Base-by-base conservation (phyloP, 2,888 invertebrate species). In the Drosophila paramelanica region DNA sequence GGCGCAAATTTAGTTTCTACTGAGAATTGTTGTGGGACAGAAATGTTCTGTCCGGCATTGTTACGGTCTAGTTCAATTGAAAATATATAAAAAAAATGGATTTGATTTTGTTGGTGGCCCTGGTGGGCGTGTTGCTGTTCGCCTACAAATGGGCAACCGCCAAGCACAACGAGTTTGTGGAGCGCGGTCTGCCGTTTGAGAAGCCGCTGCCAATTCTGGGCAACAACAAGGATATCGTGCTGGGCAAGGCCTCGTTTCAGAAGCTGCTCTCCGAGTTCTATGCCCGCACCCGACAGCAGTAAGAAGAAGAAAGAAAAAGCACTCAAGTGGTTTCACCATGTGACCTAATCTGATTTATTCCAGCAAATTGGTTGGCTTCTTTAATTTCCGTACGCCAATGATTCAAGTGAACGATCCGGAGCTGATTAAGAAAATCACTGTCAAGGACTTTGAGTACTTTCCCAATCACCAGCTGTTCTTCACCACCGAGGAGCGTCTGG, bases 391-490 rank as follows among this genome's bases (percentile, higher is more conserved):
- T 0, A 74, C 58, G 0, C 91, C 92, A 0, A 49, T 87, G 31
- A 77, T 90, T 6, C 51, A 91, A 14, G 36, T 92, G 4, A 82
- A 90, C 27, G 92, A 92, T 73, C 91, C 91, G 0, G 91, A 92
- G 41, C 4, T 91, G 0, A 90, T 93, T n/a, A 92, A 92, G 57
- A 86, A 88, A 59, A 67, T 92, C 1, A 83, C 85, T 0, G 76
- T 92, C 3, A 92, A 92, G 67, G 92, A 93, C 64, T 92, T 92
- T 42, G 92, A 92, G 3, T 61, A 86, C 59, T 93, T 93, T 65
- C 73, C 87, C 11, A 91, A 93, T 59, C 94, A 93, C 68, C 90
- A 91, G 38, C 73, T 85, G 5, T 91, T 93, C 42, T 79, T 93
- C 1, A 82, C 1, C 2, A 59, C 86, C 1, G 67, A 91, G 0